Percentiles rank a stretch among this genome's conserved stretches.
These are phyloP conservation scores for Oegoconia quadripuncta DNA, from an alignment of 2,888 invertebrate genomes.

Conservation along the genomic window DNA sequence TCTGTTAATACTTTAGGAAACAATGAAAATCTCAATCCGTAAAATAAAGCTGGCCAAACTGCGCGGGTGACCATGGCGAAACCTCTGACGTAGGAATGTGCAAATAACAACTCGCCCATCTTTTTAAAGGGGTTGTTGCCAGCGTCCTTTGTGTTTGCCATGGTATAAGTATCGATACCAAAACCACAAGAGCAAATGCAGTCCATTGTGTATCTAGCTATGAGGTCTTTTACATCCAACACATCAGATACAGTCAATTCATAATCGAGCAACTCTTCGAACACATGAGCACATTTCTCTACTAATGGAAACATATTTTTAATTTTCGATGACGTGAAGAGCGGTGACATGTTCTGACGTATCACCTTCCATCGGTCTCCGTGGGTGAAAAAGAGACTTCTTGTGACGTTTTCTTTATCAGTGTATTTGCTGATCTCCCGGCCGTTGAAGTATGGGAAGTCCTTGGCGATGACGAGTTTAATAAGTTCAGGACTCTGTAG, in stretches of 20 bases:
- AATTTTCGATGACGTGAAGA: slow-evolving; percentile 56
- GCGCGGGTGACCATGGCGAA: slow-evolving; percentile 22
- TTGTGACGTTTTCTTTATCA: slow-evolving; percentile 36
- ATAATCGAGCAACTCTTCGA: slow-evolving; percentile 39
- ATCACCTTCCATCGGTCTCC: slow-evolving; percentile 56
- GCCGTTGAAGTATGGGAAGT: slow-evolving; percentile 33
- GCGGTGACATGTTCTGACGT: slow-evolving; percentile 50
- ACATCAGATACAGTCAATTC: slow-evolving; percentile 20
- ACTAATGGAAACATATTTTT: slow-evolving; percentile 60
- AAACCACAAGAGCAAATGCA: slow-evolving; percentile 37
- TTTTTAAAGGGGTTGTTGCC: slow-evolving; percentile 30
- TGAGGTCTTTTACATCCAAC: slow-evolving; percentile 33
- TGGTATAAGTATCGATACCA: slow-evolving; percentile 35
- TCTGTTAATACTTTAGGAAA: slow-evolving; percentile 26
- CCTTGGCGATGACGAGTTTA: slow-evolving; percentile 30
- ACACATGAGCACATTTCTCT: slow-evolving; percentile 31
- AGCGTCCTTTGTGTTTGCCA: slow-evolving; percentile 21
- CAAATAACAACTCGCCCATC: slow-evolving; percentile 29
- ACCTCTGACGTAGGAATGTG: slow-evolving; percentile 19
- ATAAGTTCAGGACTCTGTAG: slow-evolving; percentile 38
- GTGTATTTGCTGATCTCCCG: slow-evolving; percentile 35
- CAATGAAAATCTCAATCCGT: slow-evolving; percentile 27
- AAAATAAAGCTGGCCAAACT: slow-evolving; percentile 38
- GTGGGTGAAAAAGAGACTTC: slow-evolving; percentile 40
- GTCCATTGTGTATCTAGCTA: slow-evolving; percentile 48